Conservation (phyloP, 2,113 vertebrate genomes). For the Loxodonta africana region DNA sequence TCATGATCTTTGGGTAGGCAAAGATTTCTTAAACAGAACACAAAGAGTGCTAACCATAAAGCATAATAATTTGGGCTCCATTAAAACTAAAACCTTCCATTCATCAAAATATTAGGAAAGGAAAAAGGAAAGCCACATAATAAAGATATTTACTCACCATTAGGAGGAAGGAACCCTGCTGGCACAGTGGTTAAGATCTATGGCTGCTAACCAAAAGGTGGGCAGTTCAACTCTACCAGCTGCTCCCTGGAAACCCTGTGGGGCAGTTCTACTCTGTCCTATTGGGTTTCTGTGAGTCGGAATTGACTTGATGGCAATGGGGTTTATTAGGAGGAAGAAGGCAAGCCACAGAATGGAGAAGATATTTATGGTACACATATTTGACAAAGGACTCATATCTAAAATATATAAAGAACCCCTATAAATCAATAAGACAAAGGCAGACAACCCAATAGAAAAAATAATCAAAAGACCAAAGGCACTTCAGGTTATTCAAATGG, state of each 20-base stretch:
- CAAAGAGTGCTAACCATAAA: neutral
- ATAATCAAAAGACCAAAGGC: neutral
- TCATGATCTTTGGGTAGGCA: neutral
- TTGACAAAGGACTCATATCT: constrained; percentile 9
- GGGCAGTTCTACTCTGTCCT: too few species aligned
- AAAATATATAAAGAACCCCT: neutral
- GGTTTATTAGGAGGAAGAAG: neutral
- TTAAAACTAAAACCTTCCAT: constrained; percentile 44
- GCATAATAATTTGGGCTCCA: neutral
- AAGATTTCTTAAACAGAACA: constrained; percentile 24
- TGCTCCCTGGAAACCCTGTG: too few species aligned
- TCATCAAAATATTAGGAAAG: neutral
- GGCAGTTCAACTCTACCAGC: too few species aligned
- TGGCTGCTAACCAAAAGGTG: too few species aligned
- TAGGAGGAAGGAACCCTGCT: neutral
- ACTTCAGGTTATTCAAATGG: constrained; percentile 21
- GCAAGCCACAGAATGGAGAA: constrained; percentile 28
- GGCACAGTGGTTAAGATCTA: too few species aligned
- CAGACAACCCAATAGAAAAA: constrained; percentile 5
- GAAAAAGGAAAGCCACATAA: neutral
- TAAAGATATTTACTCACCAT: neutral
- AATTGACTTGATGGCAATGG: too few species aligned
- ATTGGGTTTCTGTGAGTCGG: too few species aligned
- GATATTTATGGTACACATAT: neutral
- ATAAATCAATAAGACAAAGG: neutral